These are phyloP conservation scores for Branchellion lobata DNA, from an alignment of 2,888 invertebrate genomes.

Conservation along the genomic window DNA sequence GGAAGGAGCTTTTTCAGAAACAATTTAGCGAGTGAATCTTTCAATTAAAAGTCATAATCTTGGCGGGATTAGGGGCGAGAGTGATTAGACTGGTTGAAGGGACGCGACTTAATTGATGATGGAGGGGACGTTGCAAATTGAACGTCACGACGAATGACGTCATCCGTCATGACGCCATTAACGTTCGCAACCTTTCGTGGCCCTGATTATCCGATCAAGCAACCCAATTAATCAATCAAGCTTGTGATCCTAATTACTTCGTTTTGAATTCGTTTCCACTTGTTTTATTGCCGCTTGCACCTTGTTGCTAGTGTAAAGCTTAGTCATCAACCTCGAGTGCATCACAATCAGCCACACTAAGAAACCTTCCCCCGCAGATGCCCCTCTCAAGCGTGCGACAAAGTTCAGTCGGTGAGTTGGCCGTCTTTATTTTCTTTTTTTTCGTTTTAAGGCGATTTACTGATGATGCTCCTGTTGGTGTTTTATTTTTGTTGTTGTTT, in stretches of 20 bases:
- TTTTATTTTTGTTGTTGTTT: not conserved
- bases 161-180: slow-evolving; percentile 12
- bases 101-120: not conserved
- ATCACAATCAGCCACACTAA: no score
- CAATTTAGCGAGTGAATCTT: no score
- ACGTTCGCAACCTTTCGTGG: not conserved
- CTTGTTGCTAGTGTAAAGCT: no score
- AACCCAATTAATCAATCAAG: not conserved
- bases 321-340: no score
- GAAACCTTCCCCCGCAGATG: not conserved
- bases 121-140: slow-evolving; percentile 1
- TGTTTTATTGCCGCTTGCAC: no score
- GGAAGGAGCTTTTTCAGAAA: no score
- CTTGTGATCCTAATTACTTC: not conserved
- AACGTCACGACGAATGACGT: slow-evolving; percentile 1
- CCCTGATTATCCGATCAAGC: slow-evolving; percentile 2
- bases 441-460: no score
- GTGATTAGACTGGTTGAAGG: no score
- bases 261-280: no score
- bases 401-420: not conserved
- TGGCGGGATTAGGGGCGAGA: not conserved
- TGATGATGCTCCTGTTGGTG: not conserved
- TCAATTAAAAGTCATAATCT: slow-evolving; percentile 17
- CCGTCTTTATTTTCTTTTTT: not conserved
- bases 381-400: not conserved